Base-by-base conservation (phyloP, 1,140 invertebrate genomes). In the Sitophilus oryzae region DNA sequence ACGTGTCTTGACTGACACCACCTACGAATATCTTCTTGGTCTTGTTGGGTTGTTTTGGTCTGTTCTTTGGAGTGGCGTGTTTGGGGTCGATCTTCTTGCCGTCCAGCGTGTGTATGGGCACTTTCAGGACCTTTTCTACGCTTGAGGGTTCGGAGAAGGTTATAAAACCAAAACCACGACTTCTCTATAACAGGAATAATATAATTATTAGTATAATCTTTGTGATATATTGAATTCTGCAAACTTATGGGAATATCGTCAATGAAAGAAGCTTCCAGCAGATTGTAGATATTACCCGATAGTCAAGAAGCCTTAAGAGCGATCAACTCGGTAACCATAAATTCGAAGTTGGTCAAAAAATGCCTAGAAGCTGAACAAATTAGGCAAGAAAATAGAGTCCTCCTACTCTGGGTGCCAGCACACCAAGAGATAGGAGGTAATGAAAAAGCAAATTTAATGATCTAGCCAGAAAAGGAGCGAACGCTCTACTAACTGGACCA, bases 51-150 rank as follows among this genome's bases (percentile, higher is more conserved):
- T 83, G 82, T 64, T 88, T 89, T 21, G 86, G 87, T n/a, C 88
- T 80, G 61, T 90, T 91, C 73, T 93, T 92, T 45, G 90, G 90
- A 25, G 91, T 93, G 45, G 90, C 91, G 77, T 92, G 90, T 66
- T 93, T 93, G 16, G 90, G 91, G 72, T 93, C 91, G 67, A 93
- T 93, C 76, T 93, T 93, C 77, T 95, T 95, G 52, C 91, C 91
- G 72, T 94, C 92, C 54, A 96, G 78, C 48, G 89, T 91, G 79
- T 95, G 91, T 56, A 92, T 89, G 46, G 90, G 89, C 62, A 88
- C 86, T 73, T 87, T 86, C 43, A 93, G 81, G 44, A 93, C 90
- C 73, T 91, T 91, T 72, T 92, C 88, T 48, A 93, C 91, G 68
- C 87, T 89, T 56, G 84, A 82, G 25, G 89, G 85, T 71, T 93